Conservation (phyloP, 2,797 vertebrate species). For the Octomys mimax region DNA sequence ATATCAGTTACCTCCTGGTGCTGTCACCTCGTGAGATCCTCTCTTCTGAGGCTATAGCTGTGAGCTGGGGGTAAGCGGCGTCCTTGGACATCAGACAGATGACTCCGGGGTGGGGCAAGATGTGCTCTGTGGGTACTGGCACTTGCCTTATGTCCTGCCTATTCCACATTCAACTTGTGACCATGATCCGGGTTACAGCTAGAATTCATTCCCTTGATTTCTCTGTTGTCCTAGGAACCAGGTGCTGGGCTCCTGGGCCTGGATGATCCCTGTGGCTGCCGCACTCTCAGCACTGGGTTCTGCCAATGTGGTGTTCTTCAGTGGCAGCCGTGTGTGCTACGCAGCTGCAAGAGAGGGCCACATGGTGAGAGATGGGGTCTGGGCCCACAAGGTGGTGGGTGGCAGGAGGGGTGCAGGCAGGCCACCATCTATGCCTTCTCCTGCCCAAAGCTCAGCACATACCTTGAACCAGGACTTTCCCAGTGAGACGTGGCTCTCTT, state of each 20-base stretch:
- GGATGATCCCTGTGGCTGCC: constrained; percentile 94
- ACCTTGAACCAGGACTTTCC: not conserved
- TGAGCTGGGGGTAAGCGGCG: constrained; percentile 94
- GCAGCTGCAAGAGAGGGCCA: constrained; percentile 95
- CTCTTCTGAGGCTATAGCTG: constrained; percentile 92
- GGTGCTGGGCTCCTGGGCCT: constrained; percentile 94
- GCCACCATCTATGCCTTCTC: not conserved
- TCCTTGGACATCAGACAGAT: fast-evolving
- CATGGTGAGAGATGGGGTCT: constrained; percentile 89
- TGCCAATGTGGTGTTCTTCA: constrained; percentile 93
- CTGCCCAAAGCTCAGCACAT: not conserved
- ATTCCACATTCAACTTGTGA: not conserved
- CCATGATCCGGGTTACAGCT: not conserved
- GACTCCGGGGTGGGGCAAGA: not conserved
- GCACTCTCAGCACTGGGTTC: constrained; percentile 94
- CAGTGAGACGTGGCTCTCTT: not conserved
- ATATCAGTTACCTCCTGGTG: constrained; percentile 94
- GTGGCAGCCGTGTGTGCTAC: constrained; percentile 92
- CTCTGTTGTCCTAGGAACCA: constrained; percentile 90
- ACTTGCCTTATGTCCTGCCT: not conserved
- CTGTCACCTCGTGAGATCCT: constrained; percentile 93
- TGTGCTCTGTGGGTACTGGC: not conserved
- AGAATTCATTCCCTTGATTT: not conserved
- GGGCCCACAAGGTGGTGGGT: not conserved
- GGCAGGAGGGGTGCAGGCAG: not conserved